Evolutionary conservation across 2,113 vertebrate genomes (phyloP).

Genomic region (Clinocottus analis): DNA sequence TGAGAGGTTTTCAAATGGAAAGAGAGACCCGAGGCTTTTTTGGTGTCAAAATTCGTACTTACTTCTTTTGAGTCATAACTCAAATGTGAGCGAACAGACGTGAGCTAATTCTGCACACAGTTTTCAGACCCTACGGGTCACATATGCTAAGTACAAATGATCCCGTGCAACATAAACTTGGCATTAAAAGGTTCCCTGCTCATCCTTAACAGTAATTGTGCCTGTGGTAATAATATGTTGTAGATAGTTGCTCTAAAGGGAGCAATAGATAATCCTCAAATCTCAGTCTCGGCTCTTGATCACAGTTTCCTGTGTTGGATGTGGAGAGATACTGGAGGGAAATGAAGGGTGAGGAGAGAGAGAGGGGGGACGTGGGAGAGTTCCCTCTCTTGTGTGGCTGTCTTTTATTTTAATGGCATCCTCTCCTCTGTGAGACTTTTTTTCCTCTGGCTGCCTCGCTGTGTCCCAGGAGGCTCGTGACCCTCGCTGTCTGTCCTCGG

Average conservation of each 20-base stretch:
- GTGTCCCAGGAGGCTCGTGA: conserved; percentile 54
- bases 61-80: neutral
- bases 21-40: neutral
- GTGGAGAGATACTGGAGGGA: neutral
- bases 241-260: conserved; percentile 6
- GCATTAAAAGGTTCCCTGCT: neutral
- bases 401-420: conserved; percentile 42
- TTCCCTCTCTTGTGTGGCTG: conserved; percentile 39
- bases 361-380: conserved; percentile 53
- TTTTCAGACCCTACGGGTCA: neutral
- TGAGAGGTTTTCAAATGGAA: neutral
- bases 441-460: conserved; percentile 13
- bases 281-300: neutral
- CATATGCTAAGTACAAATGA: neutral
- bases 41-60: neutral
- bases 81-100: neutral
- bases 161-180: neutral
- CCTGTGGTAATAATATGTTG: neutral
- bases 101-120: neutral
- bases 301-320: neutral
- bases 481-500: conserved; percentile 31
- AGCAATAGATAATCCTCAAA: conserved; percentile 10
- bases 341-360: conserved; percentile 19
- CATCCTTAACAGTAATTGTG: neutral
- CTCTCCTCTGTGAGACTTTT: conserved; percentile 38